Evolutionary conservation across 2,797 vertebrate species (phyloP).

Genomic region (Steatocranus sp.): DNA sequence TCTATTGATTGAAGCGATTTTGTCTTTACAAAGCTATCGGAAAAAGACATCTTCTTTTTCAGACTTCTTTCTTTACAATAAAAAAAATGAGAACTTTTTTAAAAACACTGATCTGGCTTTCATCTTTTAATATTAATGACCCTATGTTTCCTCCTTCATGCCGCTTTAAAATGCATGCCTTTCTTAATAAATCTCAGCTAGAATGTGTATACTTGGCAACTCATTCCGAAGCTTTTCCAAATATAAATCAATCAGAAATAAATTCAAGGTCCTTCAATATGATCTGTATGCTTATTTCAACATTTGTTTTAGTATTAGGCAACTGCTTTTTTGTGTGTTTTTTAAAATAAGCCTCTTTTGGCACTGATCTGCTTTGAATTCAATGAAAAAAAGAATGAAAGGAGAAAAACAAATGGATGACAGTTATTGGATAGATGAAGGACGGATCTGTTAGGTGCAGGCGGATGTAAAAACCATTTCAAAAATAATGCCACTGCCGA

Average conservation of each 20-base stretch:
- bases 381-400: conserved; percentile 4
- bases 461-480: conserved; percentile 24
- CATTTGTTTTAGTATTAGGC: neutral
- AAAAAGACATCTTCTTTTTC: conserved; percentile 16
- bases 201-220: conserved; percentile 55
- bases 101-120: conserved; percentile 55
- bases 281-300: conserved; percentile 3
- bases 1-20: conserved; percentile 21
- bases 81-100: conserved; percentile 6
- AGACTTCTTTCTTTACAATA: conserved; percentile 20
- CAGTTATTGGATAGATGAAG: conserved; percentile 40
- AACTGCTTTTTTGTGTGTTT: neutral
- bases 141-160: neutral
- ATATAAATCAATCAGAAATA: neutral
- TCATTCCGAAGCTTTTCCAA: conserved; percentile 29
- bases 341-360: conserved; percentile 2
- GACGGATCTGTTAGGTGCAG: conserved; percentile 55
- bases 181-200: conserved; percentile 18
- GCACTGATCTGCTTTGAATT: conserved; percentile 26
- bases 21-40: conserved; percentile 49
- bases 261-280: conserved; percentile 4
- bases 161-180: conserved; percentile 17
- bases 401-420: conserved; percentile 29
- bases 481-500: conserved; percentile 26
- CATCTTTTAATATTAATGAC: conserved; percentile 15